Conservation (phyloP, 2,797 vertebrate genomes). For the Onychomys arenicola region DNA sequence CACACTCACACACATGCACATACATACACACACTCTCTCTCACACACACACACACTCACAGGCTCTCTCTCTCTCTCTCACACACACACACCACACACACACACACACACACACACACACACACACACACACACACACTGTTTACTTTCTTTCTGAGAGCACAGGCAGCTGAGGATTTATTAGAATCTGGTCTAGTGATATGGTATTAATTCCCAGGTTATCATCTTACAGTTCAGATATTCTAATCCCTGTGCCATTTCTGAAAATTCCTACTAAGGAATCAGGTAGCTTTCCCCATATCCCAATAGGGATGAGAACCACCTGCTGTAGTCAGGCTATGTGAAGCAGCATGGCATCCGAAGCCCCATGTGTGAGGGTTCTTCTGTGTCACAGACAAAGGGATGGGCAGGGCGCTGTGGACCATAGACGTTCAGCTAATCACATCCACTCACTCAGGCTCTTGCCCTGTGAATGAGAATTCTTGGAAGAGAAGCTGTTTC, state of each 20-base stretch:
- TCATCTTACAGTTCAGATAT: not conserved
- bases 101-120: too few species aligned
- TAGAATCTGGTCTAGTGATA: constrained; percentile 22
- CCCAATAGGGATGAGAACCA: not conserved
- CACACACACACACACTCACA: not conserved
- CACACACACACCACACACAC: not conserved
- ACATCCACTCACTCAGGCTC: not conserved
- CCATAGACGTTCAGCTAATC: not conserved
- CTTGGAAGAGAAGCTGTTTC: not conserved
- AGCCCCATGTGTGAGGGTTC: not conserved
- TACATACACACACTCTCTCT: too few species aligned
- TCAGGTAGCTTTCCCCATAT: not conserved
- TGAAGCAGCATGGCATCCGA: not conserved
- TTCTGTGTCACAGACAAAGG: not conserved
- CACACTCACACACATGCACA: too few species aligned
- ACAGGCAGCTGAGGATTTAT: not conserved
- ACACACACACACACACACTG: not conserved
- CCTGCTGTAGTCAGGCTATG: not conserved
- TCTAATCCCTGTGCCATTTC: constrained; percentile 10
- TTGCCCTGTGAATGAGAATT: not conserved
- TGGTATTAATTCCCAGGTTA: not conserved
- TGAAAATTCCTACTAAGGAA: not conserved
- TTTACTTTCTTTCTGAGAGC: not conserved
- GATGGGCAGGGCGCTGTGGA: not conserved
- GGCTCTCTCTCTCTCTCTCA: not conserved